Conservation (phyloP, 2,888 invertebrate species). For the Napeogenes inachia region DNA sequence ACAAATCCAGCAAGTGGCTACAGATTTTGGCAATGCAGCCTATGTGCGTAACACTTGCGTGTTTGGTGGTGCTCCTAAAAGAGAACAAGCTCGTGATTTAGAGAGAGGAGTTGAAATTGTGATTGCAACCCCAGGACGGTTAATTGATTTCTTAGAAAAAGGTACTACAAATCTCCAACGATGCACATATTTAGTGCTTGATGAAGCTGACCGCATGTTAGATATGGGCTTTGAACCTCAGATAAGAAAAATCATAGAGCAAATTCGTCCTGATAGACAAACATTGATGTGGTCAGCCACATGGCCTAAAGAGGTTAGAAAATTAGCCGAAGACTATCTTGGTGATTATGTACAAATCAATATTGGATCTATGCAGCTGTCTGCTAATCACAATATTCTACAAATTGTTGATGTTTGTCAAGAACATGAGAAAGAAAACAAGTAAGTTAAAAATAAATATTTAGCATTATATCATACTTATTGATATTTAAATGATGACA, state of each 20-base stretch:
- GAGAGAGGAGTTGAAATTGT: slow-evolving; percentile 90
- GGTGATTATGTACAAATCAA: slow-evolving; percentile 94
- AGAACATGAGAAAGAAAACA: slow-evolving; percentile 89
- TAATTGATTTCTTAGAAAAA: slow-evolving; percentile 89
- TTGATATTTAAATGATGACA: slow-evolving; percentile 31
- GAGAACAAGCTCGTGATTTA: slow-evolving; percentile 82
- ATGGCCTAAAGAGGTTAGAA: slow-evolving; percentile 98
- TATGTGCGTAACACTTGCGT: slow-evolving; percentile 90
- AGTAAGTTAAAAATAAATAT: slow-evolving; percentile 50
- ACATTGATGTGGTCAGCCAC: slow-evolving; percentile 99
- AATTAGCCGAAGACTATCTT: slow-evolving; percentile 94
- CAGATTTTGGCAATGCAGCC: slow-evolving; percentile 86
- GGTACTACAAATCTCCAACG: slow-evolving; percentile 85
- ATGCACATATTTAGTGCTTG: slow-evolving; percentile 90
- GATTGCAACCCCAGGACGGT: slow-evolving; percentile 92
- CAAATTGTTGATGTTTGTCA: slow-evolving; percentile 92
- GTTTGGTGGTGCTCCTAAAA: slow-evolving; percentile 95
- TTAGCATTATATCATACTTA: neutral
- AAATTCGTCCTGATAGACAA: slow-evolving; percentile 95
- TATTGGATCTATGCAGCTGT: slow-evolving; percentile 90
- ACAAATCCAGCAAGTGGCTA: slow-evolving; percentile 89
- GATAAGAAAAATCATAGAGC: slow-evolving; percentile 94
- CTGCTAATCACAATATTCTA: slow-evolving; percentile 94
- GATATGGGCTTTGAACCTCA: slow-evolving; percentile 99
- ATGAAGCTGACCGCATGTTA: slow-evolving; percentile 96